Base-by-base conservation (phyloP, 1,140 invertebrate species). In the Eulimnadia texana region DNA sequence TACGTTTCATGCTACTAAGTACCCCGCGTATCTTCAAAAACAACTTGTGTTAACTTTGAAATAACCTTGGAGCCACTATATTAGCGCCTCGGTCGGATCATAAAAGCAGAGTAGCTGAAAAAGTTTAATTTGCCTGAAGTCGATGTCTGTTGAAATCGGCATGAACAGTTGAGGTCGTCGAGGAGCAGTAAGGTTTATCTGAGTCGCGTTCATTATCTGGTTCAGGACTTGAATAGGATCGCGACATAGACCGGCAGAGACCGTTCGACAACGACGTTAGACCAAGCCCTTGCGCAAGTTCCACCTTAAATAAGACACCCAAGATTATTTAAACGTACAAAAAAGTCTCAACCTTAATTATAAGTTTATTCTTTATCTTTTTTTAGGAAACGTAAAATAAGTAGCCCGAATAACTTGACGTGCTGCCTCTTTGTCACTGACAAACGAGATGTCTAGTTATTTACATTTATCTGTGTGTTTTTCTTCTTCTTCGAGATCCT, bases 141-240 rank as follows among this genome's bases (percentile, higher is more conserved):
- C 33, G 33, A 16, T 42, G 33, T 42, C 33, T 42, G 33, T 63
- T 63, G 29, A 33, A 52, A 56, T 57, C 55, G n/a, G 6, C 22
- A 20, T 28, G 55, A 2, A 22, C 33, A 19, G 55, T 28, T 16
- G 60, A 50, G 20, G 85, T 88, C 0, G 85, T 88, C 49, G 84
- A 86, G 19, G 84, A 86, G 72, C 85, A 88, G 68, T 83, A 84
- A 27, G 33, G 24, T 68, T 82, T 78, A 67, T 87, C 85, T 33
- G 27, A 27, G 29, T 58, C 55, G 23, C 55, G 55, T 25, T 58
- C 60, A 13, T 29, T 51, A 22, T 61, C 60, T 23, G 60, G 51
- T 24, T 61, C 60, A 9, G 60, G 60, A 54, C 60, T 61, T 20
- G 60, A 61, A 33, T 33, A 57, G 25, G 55, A 57, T 16, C 55